Percentiles rank a stretch among this genome's conserved stretches.
phyloP scores from a whole-genome alignment of 1,140 invertebrate species.

The Mylabris phalerata region DNA sequence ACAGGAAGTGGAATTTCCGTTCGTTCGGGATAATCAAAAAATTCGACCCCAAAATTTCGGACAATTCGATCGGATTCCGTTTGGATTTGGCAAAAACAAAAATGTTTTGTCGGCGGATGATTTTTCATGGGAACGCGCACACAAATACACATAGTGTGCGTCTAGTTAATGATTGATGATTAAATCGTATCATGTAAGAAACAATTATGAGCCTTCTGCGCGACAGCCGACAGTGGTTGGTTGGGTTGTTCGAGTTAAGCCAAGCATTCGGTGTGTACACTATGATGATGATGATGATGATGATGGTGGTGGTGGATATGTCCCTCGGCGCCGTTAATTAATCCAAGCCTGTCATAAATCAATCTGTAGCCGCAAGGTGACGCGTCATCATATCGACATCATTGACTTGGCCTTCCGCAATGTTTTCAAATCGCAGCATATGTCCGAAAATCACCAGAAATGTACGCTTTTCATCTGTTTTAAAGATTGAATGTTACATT shows the following conservation, averaged over 20 bases:
- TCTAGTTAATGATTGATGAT: constrained; percentile 23
- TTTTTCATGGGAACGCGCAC: neutral
- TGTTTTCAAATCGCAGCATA: constrained; percentile 23
- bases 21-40: too few species aligned
- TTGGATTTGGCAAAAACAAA: too few species aligned
- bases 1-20: too few species aligned
- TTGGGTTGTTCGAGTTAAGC: constrained; percentile 19
- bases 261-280: neutral
- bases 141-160: neutral
- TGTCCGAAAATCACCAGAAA: constrained; percentile 1
- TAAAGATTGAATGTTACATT: neutral
- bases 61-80: too few species aligned
- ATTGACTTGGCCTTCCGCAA: constrained; percentile 37
- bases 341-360: constrained; percentile 39
- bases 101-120: neutral
- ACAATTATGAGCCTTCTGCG: constrained; percentile 32
- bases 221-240: constrained; percentile 27
- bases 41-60: too few species aligned
- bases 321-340: constrained; percentile 37
- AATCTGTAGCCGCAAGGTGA: constrained; percentile 41
- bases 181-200: constrained; percentile 31
- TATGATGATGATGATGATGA: constrained; percentile 2
- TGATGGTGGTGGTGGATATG: constrained; percentile 29
- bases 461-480: too few species aligned
- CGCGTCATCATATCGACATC: constrained; percentile 42